Conservation (phyloP, 2,797 vertebrate species). For the Gobio occitaniae region DNA sequence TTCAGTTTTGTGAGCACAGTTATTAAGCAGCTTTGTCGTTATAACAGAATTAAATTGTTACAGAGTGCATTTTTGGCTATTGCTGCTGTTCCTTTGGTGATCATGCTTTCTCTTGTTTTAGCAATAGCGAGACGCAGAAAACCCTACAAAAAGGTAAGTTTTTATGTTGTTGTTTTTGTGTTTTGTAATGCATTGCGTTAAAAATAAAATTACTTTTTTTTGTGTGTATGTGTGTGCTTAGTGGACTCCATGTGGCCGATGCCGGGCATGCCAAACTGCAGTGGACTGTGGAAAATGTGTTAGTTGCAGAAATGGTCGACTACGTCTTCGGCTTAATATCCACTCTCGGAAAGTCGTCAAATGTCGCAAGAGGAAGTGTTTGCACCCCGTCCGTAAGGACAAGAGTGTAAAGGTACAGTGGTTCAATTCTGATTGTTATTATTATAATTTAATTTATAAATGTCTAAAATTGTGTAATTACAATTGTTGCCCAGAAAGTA, state of each 20-base stretch:
- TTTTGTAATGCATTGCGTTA: neutral
- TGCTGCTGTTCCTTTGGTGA: neutral
- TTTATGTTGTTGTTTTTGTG: neutral
- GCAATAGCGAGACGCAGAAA: neutral
- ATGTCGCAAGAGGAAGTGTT: constrained; percentile 78
- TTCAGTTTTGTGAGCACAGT: neutral
- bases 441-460: no score
- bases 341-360: constrained; percentile 69
- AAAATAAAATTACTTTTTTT: neutral
- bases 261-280: constrained; percentile 82
- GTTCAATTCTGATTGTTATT: neutral
- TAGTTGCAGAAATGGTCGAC: constrained; percentile 77
- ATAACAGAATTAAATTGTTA: neutral
- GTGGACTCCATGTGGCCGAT: constrained; percentile 89
- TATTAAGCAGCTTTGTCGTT: neutral
- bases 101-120: constrained; percentile 1
- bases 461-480: neutral
- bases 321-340: constrained; percentile 60
- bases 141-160: constrained; percentile 38
- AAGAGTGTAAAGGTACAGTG: neutral
- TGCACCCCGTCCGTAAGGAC: constrained; percentile 79
- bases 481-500: neutral
- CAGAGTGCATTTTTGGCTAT: neutral
- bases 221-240: constrained; percentile 58
- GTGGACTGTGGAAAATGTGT: constrained; percentile 86